Percentiles rank a stretch among this genome's conserved stretches.
phyloP scores from a whole-genome alignment of 2,113 vertebrate species.

The Prionailurus bengalensis region DNA sequence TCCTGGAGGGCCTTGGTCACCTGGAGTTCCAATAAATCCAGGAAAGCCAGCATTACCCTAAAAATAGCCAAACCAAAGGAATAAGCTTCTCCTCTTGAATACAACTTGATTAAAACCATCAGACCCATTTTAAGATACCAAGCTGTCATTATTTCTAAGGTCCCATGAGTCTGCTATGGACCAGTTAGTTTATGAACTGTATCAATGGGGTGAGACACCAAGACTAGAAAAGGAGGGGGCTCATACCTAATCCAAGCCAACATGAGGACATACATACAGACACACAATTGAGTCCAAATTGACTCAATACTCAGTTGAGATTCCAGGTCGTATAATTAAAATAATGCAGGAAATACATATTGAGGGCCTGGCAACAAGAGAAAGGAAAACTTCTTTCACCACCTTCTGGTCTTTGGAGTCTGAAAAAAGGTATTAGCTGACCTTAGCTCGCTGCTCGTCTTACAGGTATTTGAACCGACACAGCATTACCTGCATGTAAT shows the following conservation, averaged over 20 bases:
- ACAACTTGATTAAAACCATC: background rate
- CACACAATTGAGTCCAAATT: background rate
- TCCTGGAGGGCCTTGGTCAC: constrained; percentile 89
- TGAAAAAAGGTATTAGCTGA: background rate
- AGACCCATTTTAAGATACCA: background rate
- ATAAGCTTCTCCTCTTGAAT: background rate
- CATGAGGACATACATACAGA: background rate
- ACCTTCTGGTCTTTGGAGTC: background rate
- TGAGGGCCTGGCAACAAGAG: background rate
- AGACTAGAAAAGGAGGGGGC: background rate
- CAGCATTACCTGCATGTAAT: background rate
- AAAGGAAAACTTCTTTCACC: background rate
- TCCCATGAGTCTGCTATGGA: background rate
- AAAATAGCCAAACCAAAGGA: constrained; percentile 73
- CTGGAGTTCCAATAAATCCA: constrained; percentile 87
- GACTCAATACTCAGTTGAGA: background rate
- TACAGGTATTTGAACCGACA: background rate
- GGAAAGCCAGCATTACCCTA: constrained; percentile 90
- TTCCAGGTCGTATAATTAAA: background rate
- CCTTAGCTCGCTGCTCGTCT: background rate
- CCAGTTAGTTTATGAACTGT: background rate
- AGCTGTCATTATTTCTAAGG: background rate
- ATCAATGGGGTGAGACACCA: background rate
- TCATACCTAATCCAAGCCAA: background rate
- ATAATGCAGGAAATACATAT: background rate